Percentiles rank a stretch among this genome's conserved stretches.
These are phyloP conservation scores for Anastrepha obliqua DNA, from an alignment of 1,140 invertebrate genomes.

Conservation along the genomic window DNA sequence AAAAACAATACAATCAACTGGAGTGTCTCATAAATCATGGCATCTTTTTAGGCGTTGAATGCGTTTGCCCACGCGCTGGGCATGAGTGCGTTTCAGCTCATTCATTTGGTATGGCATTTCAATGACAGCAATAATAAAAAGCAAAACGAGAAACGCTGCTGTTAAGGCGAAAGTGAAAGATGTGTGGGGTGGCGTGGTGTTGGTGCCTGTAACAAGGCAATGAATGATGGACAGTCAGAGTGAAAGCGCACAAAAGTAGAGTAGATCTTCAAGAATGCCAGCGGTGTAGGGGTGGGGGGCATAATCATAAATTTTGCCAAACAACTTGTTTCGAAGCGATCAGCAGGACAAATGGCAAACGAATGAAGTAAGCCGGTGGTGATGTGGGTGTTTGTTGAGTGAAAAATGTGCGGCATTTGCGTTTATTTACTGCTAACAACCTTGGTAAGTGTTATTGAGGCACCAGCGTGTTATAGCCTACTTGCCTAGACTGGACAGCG, in stretches of 20 bases:
- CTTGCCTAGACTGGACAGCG: neutral
- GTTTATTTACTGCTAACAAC: neutral
- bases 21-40: slow-evolving; percentile 28
- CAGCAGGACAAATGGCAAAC: neutral
- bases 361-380: neutral
- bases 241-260: neutral
- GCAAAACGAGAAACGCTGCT: neutral
- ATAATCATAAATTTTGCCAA: slow-evolving; percentile 21
- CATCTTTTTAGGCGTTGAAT: slow-evolving; percentile 37
- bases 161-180: neutral
- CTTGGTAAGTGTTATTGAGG: neutral
- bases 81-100: neutral
- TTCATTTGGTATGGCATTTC: neutral
- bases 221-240: neutral
- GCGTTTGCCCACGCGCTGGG: neutral
- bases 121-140: neutral
- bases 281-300: neutral
- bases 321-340: slow-evolving; percentile 14
- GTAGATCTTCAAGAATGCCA: neutral
- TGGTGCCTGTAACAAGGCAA: slow-evolving; percentile 13
- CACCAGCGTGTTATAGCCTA: neutral
- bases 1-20: neutral
- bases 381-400: neutral
- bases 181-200: neutral
- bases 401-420: neutral